Evolutionary conservation across 2,888 invertebrate genomes (phyloP).

Genomic region (Leucozona laternaria): DNA sequence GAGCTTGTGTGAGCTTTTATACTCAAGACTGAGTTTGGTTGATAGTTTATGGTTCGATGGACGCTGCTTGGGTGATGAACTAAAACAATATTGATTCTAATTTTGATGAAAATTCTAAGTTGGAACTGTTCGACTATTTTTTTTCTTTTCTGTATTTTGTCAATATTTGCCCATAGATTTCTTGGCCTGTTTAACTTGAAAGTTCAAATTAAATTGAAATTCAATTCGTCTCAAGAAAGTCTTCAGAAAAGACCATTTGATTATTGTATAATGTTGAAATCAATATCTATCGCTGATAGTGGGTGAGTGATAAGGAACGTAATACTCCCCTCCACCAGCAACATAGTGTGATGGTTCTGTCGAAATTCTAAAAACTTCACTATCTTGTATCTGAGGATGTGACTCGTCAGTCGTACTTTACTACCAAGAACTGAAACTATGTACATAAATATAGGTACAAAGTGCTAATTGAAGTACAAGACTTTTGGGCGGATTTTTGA

Average conservation of each 20-base stretch:
- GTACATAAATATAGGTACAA: constrained; percentile 21
- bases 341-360: constrained; percentile 7
- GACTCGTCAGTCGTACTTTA: not conserved
- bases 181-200: constrained; percentile 28
- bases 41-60: constrained; percentile 59
- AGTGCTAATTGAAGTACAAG: constrained; percentile 67
- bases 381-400: constrained; percentile 35
- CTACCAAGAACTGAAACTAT: not conserved
- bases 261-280: constrained; percentile 27
- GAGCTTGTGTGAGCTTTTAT: constrained; percentile 57
- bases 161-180: constrained; percentile 61
- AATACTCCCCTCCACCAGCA: not conserved
- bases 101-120: constrained; percentile 40
- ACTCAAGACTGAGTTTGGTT: constrained; percentile 6
- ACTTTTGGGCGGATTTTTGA: constrained; percentile 50
- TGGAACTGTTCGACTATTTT: not conserved
- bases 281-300: constrained; percentile 37
- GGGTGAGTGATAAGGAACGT: constrained; percentile 27
- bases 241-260: not conserved
- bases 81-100: constrained; percentile 59
- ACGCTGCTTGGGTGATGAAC: constrained; percentile 39
- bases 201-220: constrained; percentile 14
- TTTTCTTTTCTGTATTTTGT: constrained; percentile 15
- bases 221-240: constrained; percentile 31
- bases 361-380: constrained; percentile 22